Evolutionary conservation across 2,888 invertebrate genomes (phyloP), one percentile per base, ranked within the genome.

Genomic region (Leuctra nigra): DNA sequence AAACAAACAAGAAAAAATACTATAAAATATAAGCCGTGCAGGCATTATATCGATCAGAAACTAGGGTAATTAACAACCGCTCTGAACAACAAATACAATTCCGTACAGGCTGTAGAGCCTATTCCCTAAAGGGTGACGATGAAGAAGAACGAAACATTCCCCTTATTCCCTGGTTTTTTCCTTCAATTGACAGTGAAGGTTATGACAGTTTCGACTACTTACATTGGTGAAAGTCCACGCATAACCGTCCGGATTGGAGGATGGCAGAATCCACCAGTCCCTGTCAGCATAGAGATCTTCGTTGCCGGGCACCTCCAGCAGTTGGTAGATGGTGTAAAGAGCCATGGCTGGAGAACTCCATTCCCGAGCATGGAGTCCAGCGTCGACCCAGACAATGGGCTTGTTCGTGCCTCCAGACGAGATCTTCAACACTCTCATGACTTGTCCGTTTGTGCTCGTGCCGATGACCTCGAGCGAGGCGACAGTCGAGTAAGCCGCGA

Each of bases 231-330:
- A 76, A 1, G 79, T 75, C 68, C 70, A 81, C 62, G 76, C 78
- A 64, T 86, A 87, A 7, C 87, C 87, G 70, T 87, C 87, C 14
- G 86, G 86, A 67, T 87, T 87, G 36, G 80, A 72, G 13, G 81
- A 72, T 0, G 87, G 87, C 14, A 86, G 63, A 18, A 84, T 69
- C 60, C 78, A 77, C 81, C 84, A 86, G 66, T 87, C 84, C 22
- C 82, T 77, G 20, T 74, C 72, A 14, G 80, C 71, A 39, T 83
- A 68, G 1, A 87, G 69, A 36, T 76, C 70, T n/a, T 69, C 68
- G 62, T 81, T 80, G 29, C 69, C 71, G 6, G 75, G 68, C 64
- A 84, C 78, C 64, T 79, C 79, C 0, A 80, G 77, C 59, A 84
- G 68, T 58, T 82, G 73, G 56, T 78, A 70, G 47, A 84, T 76